Evolutionary conservation across 2,888 invertebrate species (phyloP), one percentile per base, ranked within the genome.

Genomic region (Plagiodera versicolora): DNA sequence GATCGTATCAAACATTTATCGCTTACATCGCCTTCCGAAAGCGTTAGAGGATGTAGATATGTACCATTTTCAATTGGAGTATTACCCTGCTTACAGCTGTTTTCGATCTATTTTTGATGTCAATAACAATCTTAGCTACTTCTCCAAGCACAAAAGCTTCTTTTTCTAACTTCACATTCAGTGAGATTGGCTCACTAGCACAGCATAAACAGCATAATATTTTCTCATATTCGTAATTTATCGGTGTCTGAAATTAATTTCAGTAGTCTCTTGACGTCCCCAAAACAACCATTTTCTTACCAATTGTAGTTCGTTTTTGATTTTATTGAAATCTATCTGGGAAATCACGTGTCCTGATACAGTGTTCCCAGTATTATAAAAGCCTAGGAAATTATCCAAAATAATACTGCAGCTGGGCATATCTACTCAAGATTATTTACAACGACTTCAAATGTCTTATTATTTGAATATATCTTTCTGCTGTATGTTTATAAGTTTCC

Each of bases 181-280:
- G 84, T 0, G 87, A 84, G 32, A 93, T 75, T 0, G 92, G 91
- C 0, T 89, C 87, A 0, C 90, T 88, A 17, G 85, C 86, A 74
- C 92, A 92, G 73, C 91, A 93, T 60, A 88, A 86, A 73, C 92
- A 93, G 71, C 92, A 90, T 73, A 92, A 90, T 6, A 85, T 86
- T 79, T 92, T 92, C 70, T 88, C 89, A 71, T 89, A 81, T 73
- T 89, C 88, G 70, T 87, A 81, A 64, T 85, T 85, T n/a, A 87
- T 84, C 4, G 88, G 87, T 73, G 89, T 86, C 88, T 90, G 46
- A 63, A 67, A 67, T 14, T 16, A 46, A 52, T 47, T 17, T 1
- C 9, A 2, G 18, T 47, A 5, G 18, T 17, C 11, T 19, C 6
- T 11, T 8, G 11, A 47, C 2, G 2, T 28, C 28, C 24, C 30